Base-by-base conservation (phyloP, 2,888 invertebrate genomes). In the Pyralis farinalis region DNA sequence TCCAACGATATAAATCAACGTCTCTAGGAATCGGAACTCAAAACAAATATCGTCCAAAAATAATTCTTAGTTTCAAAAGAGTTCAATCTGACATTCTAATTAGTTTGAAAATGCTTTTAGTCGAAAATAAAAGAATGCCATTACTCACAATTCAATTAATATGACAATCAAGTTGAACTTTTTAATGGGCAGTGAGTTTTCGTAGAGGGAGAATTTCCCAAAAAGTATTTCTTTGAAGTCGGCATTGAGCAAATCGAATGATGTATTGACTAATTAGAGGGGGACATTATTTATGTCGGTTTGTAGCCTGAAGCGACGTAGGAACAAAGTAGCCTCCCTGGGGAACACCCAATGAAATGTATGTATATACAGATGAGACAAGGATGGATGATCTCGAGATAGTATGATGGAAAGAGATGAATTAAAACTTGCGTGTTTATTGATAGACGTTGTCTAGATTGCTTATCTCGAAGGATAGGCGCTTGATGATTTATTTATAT, bases 231-330 rank as follows among this genome's bases (percentile, higher is more conserved):
- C 56, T 71, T 71, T 61, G 60, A 68, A 56, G 70, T 65, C 55
- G 46, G 49, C 54, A 60, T 31, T 32, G 12, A 12, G 60, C 62
- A 59, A 47, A 52, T 53, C 59, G 58, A 63, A 63, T 65, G 72
- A 74, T 62, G 47, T 63, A 72, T 55, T 49, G 37, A 42, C 54
- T 71, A 76, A 77, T 76, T 77, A 73, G 63, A 51, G 42, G 56
- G 52, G 49, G 55, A 51, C 51, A 57, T 71, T 62, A 70, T 73
- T 76, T 71, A 76, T 66, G 56, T 51, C 39, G 34, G 51, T 64
- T 60, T 55, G 49, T 51, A 54, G 62, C 62, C 61, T 40, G 38
- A 41, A 54, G 63, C 56, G 49, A 46, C 46, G 43, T 40, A 37
- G 47, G 50, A 54, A 52, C 11, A 9, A 16, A 12, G 30, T 37